phyloP scores from a whole-genome alignment of 2,797 vertebrate genomes.

The Pseudopleuronectes americanus region DNA sequence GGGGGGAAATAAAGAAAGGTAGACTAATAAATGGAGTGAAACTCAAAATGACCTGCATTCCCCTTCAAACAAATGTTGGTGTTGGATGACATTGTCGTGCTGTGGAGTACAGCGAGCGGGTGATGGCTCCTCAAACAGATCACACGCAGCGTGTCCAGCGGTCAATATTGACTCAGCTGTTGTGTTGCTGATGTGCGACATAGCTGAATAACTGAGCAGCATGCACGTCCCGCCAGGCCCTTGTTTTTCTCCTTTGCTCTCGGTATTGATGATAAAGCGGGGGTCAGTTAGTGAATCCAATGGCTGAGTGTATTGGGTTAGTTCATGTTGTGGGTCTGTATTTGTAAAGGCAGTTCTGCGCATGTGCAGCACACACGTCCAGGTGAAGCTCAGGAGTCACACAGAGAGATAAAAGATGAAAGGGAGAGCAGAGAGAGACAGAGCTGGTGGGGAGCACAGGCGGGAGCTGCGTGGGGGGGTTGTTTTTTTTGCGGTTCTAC shows the following conservation, averaged over 20 bases:
- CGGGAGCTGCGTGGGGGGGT: conserved; percentile 68
- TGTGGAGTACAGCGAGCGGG: conserved; percentile 55
- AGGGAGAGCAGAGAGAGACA: conserved; percentile 43
- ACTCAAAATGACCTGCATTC: conserved; percentile 56
- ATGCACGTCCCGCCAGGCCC: conserved; percentile 58
- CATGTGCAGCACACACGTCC: conserved; percentile 58
- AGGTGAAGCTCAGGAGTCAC: conserved; percentile 62
- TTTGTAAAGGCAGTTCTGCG: conserved; percentile 30
- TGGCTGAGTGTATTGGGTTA: conserved; percentile 21
- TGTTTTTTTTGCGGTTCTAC: conserved; percentile 82
- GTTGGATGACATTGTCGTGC: conserved; percentile 72
- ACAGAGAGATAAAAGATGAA: conserved; percentile 49
- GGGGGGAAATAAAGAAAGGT: conserved; percentile 40
- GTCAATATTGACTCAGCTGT: conserved; percentile 86
- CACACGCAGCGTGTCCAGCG: conserved; percentile 70
- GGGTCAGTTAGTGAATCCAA: conserved; percentile 36
- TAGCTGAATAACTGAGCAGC: conserved; percentile 62
- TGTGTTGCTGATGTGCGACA: conserved; percentile 67
- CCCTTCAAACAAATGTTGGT: conserved; percentile 53
- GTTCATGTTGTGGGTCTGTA: conserved; percentile 32
- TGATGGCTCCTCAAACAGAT: conserved; percentile 71
- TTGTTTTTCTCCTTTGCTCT: conserved; percentile 15
- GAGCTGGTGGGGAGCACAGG: conserved; percentile 40
- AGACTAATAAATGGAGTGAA: conserved; percentile 57
- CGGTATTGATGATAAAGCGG: conserved; percentile 34